Evolutionary conservation across 2,888 invertebrate species (phyloP).

Genomic region (Phalera bucephala): DNA sequence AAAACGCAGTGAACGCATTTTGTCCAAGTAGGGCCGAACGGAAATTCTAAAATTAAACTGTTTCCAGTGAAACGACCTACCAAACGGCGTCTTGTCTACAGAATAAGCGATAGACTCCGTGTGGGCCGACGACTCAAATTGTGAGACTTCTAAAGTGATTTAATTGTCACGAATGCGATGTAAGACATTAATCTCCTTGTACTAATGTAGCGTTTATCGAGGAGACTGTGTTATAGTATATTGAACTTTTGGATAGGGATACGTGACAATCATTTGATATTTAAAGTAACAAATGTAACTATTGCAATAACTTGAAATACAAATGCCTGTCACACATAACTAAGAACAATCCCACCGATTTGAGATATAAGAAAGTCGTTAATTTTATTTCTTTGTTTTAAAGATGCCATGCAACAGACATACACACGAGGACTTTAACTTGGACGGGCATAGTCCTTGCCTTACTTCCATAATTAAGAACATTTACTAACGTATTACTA

Average conservation of each 20-base stretch:
- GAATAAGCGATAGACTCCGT: constrained; percentile 58
- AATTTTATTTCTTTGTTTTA: too few species aligned
- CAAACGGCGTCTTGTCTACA: constrained; percentile 64
- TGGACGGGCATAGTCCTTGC: too few species aligned
- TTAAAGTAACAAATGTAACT: too few species aligned
- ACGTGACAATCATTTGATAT: too few species aligned
- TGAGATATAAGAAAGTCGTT: too few species aligned
- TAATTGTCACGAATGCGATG: constrained; percentile 64
- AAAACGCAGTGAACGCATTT: constrained; percentile 70
- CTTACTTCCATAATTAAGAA: too few species aligned
- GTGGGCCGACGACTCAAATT: constrained; percentile 61
- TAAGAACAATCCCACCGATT: too few species aligned
- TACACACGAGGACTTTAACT: too few species aligned
- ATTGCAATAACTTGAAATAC: too few species aligned
- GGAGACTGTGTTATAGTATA: constrained; percentile 16
- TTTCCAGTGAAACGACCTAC: constrained; percentile 72
- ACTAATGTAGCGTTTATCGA: constrained; percentile 36
- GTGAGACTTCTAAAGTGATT: constrained; percentile 67
- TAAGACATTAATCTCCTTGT: constrained; percentile 51
- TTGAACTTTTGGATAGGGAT: constrained; percentile 17
- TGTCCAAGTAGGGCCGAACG: constrained; percentile 72
- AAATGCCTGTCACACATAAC: too few species aligned
- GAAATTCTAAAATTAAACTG: constrained; percentile 79
- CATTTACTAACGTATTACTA: too few species aligned
- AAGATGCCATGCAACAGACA: too few species aligned